A percentile compares a stretch with the other conserved stretches of the same genome.
Evolutionary conservation across 2,797 vertebrate genomes (phyloP).

Genomic region (Spinibarbus caldwelli): DNA sequence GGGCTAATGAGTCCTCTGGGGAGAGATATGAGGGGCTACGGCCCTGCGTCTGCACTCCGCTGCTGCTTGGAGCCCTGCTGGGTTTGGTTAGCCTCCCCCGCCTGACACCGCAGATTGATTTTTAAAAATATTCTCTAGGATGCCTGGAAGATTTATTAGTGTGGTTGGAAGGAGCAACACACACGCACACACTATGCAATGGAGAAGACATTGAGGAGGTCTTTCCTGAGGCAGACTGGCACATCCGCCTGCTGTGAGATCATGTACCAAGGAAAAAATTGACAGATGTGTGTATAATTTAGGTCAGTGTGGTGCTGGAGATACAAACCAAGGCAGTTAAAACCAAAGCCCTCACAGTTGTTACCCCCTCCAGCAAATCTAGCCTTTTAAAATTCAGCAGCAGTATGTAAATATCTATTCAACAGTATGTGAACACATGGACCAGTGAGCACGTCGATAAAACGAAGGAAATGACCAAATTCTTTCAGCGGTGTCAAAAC

Average conservation of each 20-base stretch:
- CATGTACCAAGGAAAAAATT: conserved; percentile 46
- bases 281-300: conserved; percentile 52
- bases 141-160: conserved; percentile 63
- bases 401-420: conserved; percentile 63
- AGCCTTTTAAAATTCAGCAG: conserved; percentile 44
- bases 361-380: conserved; percentile 7
- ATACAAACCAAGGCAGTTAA: conserved; percentile 14
- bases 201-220: conserved; percentile 53
- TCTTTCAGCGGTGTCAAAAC: conserved; percentile 71
- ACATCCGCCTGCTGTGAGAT: conserved; percentile 60
- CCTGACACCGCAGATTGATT: conserved; percentile 69
- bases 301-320: conserved; percentile 9
- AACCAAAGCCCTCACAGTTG: conserved; percentile 13
- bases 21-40: conserved; percentile 5
- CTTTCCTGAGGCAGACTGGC: conserved; percentile 66
- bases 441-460: conserved; percentile 64
- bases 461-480: conserved; percentile 70
- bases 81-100: conserved; percentile 36
- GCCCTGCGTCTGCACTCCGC: conserved; percentile 40
- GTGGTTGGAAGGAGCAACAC: conserved; percentile 25
- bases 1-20: conserved; percentile 59
- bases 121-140: conserved; percentile 59
- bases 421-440: conserved; percentile 63
- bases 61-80: conserved; percentile 29
- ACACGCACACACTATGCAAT: conserved; percentile 15